These are phyloP conservation scores for Hylia prasina DNA, from an alignment of 2,113 vertebrate genomes.

Conservation along the genomic window DNA sequence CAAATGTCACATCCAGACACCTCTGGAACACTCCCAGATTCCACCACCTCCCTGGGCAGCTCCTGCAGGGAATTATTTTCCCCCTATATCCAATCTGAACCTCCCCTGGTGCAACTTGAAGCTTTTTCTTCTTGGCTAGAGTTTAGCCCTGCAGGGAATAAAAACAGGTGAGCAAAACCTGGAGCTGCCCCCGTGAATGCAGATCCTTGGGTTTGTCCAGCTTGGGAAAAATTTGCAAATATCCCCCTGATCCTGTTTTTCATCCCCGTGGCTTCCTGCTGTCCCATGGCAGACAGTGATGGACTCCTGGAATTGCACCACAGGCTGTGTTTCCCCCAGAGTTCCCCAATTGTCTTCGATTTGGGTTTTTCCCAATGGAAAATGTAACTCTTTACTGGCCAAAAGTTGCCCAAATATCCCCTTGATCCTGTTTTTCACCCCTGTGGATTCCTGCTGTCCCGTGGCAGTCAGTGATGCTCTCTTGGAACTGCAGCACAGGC, in stretches of 20 bases:
- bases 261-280: background rate
- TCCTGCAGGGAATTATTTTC: background rate
- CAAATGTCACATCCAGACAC: background rate
- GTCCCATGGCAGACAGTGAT: background rate
- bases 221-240: background rate
- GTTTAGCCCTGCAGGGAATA: background rate
- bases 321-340: background rate
- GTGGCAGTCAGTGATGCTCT: background rate
- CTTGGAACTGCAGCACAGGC: background rate
- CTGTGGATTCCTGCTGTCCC: background rate
- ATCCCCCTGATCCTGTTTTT: background rate
- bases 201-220: background rate
- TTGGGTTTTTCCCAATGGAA: conserved; percentile 43
- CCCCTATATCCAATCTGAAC: background rate
- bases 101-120: background rate
- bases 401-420: background rate
- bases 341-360: too few species aligned
- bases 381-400: background rate
- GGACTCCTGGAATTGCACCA: background rate
- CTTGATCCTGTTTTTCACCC: background rate
- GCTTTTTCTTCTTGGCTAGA: background rate
- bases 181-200: fast-evolving
- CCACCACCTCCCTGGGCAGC: background rate
- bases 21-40: background rate
- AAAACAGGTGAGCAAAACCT: background rate